A percentile compares a stretch with the other conserved stretches of the same genome.
Conservation (phyloP, 2,797 vertebrate species). For the Hapalemur alaotrensis region DNA sequence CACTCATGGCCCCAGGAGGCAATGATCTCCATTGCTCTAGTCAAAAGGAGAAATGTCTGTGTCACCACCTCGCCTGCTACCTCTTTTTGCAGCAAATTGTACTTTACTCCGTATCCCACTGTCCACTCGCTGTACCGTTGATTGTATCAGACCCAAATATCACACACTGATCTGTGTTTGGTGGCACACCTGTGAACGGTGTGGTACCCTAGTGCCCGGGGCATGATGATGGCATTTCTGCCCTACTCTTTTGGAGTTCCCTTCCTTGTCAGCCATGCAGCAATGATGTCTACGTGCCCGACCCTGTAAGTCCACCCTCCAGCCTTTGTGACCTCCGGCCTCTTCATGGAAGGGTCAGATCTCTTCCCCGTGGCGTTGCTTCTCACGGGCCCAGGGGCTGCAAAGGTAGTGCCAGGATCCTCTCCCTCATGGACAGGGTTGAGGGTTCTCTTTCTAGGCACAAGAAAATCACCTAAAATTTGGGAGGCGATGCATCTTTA, state of each 20-base stretch:
- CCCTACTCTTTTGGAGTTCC: background rate
- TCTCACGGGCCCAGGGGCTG: background rate
- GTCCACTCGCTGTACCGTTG: fast-evolving
- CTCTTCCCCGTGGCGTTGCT: background rate
- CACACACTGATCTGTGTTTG: background rate
- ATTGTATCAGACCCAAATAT: background rate
- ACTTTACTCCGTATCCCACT: background rate
- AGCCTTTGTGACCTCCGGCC: background rate
- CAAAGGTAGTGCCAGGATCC: background rate
- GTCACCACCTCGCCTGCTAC: background rate
- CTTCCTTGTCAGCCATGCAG: background rate
- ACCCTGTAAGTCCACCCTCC: background rate
- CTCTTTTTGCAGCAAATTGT: background rate
- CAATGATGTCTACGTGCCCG: background rate
- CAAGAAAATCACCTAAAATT: background rate
- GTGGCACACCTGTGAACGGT: background rate
- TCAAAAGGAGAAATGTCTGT: background rate
- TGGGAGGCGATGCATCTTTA: fast-evolving
- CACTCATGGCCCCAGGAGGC: background rate
- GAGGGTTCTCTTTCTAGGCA: background rate
- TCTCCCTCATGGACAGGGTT: background rate
- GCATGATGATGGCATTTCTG: background rate
- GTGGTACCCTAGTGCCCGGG: background rate
- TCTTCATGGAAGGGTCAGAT: background rate
- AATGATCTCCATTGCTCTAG: background rate